A percentile compares a stretch with the other conserved stretches of the same genome.
These are phyloP conservation scores for Oxyura jamaicensis DNA, from an alignment of 2,113 vertebrate species.

Conservation along the genomic window DNA sequence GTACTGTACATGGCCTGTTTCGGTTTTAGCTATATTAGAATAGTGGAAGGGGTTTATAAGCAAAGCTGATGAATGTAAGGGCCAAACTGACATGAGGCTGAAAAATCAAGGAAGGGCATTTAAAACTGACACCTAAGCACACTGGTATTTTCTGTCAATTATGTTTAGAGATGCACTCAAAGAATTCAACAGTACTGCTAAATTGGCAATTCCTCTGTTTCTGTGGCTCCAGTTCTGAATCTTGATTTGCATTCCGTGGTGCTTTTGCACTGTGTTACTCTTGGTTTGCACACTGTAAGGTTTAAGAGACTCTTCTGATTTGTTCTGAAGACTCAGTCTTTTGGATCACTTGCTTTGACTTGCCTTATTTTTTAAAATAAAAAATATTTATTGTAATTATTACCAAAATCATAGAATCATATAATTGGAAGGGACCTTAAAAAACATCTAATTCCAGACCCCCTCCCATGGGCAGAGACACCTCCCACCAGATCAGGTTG, in stretches of 20 bases:
- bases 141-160: neutral
- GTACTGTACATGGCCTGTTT: neutral
- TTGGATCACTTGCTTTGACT: neutral
- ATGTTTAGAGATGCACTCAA: neutral
- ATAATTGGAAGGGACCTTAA: too few species aligned
- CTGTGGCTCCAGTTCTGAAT: neutral
- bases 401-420: neutral
- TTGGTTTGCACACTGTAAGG: neutral
- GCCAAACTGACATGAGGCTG: neutral
- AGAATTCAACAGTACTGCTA: neutral
- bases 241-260: neutral
- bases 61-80: neutral
- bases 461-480: too few species aligned
- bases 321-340: neutral
- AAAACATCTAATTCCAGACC: too few species aligned
- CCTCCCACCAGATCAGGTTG: too few species aligned
- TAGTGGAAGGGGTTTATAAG: neutral
- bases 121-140: neutral
- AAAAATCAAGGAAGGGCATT: neutral
- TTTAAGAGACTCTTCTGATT: neutral
- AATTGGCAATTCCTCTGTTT: neutral
- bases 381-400: neutral
- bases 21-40: neutral
- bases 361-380: neutral
- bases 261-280: neutral